Conservation (phyloP, 1,140 invertebrate genomes). For the Drosophila repletoides region DNA sequence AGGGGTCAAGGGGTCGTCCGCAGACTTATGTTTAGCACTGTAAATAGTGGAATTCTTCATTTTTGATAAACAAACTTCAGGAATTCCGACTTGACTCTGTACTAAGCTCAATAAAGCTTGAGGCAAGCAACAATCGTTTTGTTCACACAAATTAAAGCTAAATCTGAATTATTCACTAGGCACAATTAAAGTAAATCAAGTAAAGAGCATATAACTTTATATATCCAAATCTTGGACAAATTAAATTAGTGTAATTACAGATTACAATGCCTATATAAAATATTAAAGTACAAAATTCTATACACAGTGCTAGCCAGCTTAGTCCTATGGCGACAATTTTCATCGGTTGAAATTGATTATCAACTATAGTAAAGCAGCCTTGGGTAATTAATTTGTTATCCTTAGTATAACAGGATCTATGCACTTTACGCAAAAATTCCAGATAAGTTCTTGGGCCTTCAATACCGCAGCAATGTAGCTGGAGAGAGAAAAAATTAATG, state of each 20-base stretch:
- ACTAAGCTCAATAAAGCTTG: too few species aligned
- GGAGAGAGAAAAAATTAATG: neutral
- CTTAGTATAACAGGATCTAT: conserved; percentile 12
- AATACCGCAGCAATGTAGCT: conserved; percentile 47
- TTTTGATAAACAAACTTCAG: too few species aligned
- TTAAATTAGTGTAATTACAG: neutral
- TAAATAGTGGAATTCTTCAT: too few species aligned
- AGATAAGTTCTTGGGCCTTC: conserved; percentile 41
- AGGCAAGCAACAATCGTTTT: too few species aligned
- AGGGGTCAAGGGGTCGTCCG: too few species aligned
- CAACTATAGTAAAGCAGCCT: conserved; percentile 22
- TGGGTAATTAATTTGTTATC: conserved; percentile 1
- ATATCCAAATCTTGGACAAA: neutral
- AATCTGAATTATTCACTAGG: too few species aligned
- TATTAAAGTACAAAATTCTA: conserved; percentile 11
- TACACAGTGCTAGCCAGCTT: neutral
- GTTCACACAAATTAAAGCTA: too few species aligned
- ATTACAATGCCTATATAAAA: neutral
- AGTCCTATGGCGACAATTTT: conserved; percentile 1
- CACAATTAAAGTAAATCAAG: too few species aligned
- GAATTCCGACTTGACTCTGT: too few species aligned
- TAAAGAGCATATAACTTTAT: too few species aligned
- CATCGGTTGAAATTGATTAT: neutral
- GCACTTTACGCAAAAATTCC: conserved; percentile 22
- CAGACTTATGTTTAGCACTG: too few species aligned